phyloP scores from a whole-genome alignment of 2,888 invertebrate genomes.

The Andrena trimmerana region DNA sequence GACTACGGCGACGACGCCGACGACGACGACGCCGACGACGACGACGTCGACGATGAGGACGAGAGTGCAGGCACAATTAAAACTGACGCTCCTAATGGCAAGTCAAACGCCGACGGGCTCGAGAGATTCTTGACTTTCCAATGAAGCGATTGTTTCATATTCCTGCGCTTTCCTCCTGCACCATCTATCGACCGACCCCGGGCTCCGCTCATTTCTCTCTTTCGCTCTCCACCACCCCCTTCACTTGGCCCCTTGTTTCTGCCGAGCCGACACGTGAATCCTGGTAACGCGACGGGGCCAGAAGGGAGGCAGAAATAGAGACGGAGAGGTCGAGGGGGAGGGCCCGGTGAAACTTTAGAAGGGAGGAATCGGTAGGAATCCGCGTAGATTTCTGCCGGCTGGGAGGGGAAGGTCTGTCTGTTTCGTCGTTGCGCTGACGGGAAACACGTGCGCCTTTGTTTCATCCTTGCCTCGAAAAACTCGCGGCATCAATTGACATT shows the following conservation, averaged over 20 bases:
- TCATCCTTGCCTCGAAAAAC: slow-evolving; percentile 24
- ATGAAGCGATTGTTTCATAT: slow-evolving; percentile 85
- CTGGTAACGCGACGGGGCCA: slow-evolving; percentile 67
- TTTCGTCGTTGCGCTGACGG: slow-evolving; percentile 79
- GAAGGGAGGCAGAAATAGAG: slow-evolving; percentile 55
- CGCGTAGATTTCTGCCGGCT: slow-evolving; percentile 64
- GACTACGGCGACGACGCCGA: slow-evolving; percentile 69
- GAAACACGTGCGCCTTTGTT: slow-evolving; percentile 74
- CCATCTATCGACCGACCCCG: slow-evolving; percentile 73
- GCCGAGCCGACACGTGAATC: slow-evolving; percentile 70
- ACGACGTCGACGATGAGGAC: slow-evolving; percentile 74
- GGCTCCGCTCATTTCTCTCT: slow-evolving; percentile 65
- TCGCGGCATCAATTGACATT: neutral
- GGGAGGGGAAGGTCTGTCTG: slow-evolving; percentile 71
- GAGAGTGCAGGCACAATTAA: slow-evolving; percentile 85
- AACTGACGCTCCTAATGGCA: slow-evolving; percentile 85
- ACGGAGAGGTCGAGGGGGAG: slow-evolving; percentile 49
- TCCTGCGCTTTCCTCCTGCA: slow-evolving; percentile 77
- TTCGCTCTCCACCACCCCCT: slow-evolving; percentile 47
- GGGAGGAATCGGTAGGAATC: slow-evolving; percentile 66
- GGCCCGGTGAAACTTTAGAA: slow-evolving; percentile 66
- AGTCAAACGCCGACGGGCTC: slow-evolving; percentile 85
- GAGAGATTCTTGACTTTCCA: slow-evolving; percentile 85
- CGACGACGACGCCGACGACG: slow-evolving; percentile 74
- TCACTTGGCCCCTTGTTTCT: slow-evolving; percentile 67